Evolutionary conservation across 2,797 vertebrate species (phyloP).

Genomic region (Sebastes reedi): DNA sequence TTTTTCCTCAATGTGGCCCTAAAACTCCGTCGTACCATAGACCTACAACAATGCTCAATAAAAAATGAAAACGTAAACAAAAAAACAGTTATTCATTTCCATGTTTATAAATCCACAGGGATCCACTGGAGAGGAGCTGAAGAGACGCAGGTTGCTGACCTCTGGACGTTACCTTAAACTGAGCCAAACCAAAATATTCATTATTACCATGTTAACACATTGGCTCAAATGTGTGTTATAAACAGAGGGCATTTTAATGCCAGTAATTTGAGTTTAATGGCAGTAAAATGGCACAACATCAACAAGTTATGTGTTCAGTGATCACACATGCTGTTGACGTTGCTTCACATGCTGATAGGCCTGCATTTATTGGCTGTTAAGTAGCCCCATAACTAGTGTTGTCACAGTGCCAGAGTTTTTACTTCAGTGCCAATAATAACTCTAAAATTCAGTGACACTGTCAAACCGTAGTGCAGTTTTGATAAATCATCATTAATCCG

Average conservation of each 20-base stretch:
- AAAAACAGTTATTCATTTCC: too few species aligned
- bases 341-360: conserved; percentile 12
- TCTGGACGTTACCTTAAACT: background rate
- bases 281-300: conserved; percentile 18
- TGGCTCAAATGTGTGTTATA: background rate
- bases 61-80: too few species aligned
- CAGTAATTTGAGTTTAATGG: conserved; percentile 29
- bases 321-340: conserved; percentile 12
- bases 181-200: background rate
- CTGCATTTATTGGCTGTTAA: conserved; percentile 4
- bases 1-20: too few species aligned
- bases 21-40: too few species aligned
- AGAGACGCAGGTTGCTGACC: too few species aligned
- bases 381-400: background rate
- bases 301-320: conserved; percentile 24
- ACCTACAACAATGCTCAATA: too few species aligned
- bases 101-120: too few species aligned
- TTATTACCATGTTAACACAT: background rate
- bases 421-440: background rate
- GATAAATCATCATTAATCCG: background rate
- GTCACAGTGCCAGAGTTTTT: background rate
- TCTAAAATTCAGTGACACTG: background rate
- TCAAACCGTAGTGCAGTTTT: background rate
- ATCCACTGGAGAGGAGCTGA: too few species aligned
- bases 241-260: conserved; percentile 30